These are phyloP conservation scores for Busseola fusca DNA, from an alignment of 2,888 invertebrate species.

Conservation along the genomic window DNA sequence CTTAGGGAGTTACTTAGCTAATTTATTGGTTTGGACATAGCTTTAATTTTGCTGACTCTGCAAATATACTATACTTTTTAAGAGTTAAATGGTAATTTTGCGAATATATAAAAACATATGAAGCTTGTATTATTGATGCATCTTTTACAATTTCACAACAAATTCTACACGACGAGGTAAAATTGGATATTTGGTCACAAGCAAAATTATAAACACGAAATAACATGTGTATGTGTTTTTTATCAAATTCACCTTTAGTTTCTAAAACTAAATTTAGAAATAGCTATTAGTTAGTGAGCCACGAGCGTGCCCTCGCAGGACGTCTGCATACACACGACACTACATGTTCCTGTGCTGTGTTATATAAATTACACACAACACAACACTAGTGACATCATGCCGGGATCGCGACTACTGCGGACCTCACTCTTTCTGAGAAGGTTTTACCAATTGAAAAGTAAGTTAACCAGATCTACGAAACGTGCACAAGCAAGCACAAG, in stretches of 20 bases:
- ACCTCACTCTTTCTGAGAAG: constrained; percentile 14
- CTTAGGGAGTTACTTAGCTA: constrained; percentile 53
- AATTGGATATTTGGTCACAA: background rate
- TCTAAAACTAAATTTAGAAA: constrained; percentile 21
- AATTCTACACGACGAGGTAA: background rate
- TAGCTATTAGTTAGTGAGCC: constrained; percentile 13
- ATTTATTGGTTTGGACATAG: constrained; percentile 50
- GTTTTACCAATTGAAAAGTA: background rate
- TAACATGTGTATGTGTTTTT: background rate
- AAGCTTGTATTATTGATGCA: no score
- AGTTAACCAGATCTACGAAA: background rate
- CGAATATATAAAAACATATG: background rate
- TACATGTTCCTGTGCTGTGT: constrained; percentile 33
- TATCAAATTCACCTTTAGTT: background rate
- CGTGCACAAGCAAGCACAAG: background rate
- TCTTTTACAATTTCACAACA: background rate
- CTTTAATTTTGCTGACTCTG: constrained; percentile 29
- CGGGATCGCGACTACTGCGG: constrained; percentile 23
- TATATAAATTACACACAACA: constrained; percentile 57
- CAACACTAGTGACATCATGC: constrained; percentile 39
- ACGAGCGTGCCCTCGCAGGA: background rate
- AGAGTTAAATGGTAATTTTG: constrained; percentile 15
- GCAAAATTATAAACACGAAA: background rate
- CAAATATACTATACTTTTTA: constrained; percentile 16
- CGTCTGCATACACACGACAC: constrained; percentile 5